Conservation (phyloP, 2,888 invertebrate species). For the Nomada flava region DNA sequence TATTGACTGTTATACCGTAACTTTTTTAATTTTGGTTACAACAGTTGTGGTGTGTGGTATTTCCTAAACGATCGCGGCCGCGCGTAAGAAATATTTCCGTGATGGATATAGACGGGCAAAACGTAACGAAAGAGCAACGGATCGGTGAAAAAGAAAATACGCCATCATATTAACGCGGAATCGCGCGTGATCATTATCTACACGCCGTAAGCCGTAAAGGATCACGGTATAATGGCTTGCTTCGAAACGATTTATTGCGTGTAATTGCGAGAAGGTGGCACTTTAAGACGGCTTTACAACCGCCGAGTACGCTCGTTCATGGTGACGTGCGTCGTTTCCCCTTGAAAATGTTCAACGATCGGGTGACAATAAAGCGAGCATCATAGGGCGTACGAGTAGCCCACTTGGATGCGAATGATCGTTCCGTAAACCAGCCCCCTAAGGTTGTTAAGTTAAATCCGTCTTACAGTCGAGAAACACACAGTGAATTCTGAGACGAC, state of each 20-base stretch:
- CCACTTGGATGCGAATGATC: not conserved
- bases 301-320: not conserved
- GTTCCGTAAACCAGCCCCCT: not conserved
- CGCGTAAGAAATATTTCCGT: constrained; percentile 2
- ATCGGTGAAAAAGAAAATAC: not conserved
- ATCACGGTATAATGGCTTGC: constrained; percentile 29
- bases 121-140: not conserved
- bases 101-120: not conserved
- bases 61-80: constrained; percentile 8
- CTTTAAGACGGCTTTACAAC: constrained; percentile 26
- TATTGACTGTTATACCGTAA: too few species aligned
- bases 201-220: constrained; percentile 33
- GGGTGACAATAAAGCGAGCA: constrained; percentile 17
- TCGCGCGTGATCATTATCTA: constrained; percentile 33
- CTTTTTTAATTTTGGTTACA: too few species aligned
- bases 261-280: constrained; percentile 45
- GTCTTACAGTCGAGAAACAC: not conserved
- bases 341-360: not conserved
- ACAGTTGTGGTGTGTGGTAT: not conserved
- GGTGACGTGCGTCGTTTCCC: not conserved
- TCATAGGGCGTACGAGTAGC: not conserved
- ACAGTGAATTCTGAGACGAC: not conserved
- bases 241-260: constrained; percentile 42
- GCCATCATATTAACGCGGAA: constrained; percentile 20
- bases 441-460: constrained; percentile 4